Evolutionary conservation across 1,140 invertebrate genomes (phyloP).

Genomic region (Glomeris maerens): DNA sequence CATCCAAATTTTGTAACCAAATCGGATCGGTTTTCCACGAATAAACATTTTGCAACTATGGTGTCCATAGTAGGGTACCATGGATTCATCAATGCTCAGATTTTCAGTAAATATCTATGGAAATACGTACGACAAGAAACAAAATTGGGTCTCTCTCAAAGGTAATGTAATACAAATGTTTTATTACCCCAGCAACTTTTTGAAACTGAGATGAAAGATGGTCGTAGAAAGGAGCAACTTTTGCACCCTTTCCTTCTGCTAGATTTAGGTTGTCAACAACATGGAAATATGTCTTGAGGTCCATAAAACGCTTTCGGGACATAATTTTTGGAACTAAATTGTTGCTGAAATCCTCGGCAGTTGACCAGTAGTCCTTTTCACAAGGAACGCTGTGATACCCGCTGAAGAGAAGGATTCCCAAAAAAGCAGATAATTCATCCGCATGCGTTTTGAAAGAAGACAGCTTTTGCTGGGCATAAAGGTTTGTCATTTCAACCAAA

Average conservation of each 20-base stretch:
- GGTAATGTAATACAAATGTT: too few relatives aligned
- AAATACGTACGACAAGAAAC: too few relatives aligned
- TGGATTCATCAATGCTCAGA: slow-evolving; percentile 33
- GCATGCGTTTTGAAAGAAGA: background rate
- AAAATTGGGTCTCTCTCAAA: too few relatives aligned
- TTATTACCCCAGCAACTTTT: background rate
- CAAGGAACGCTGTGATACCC: background rate
- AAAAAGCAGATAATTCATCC: background rate
- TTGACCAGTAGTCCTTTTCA: background rate
- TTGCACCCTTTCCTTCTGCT: background rate
- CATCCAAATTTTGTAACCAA: slow-evolving; percentile 30
- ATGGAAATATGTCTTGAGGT: background rate
- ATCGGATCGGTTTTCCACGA: slow-evolving; percentile 33
- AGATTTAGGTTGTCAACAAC: background rate
- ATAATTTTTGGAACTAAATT: background rate
- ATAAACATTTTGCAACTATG: slow-evolving; percentile 35
- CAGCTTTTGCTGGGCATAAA: background rate
- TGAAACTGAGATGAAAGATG: background rate
- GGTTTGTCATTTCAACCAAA: background rate
- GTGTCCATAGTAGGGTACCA: slow-evolving; percentile 36
- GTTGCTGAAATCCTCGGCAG: background rate
- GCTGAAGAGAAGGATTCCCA: background rate
- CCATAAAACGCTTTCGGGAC: background rate
- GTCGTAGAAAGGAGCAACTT: background rate
- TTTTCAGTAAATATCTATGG: slow-evolving; percentile 17